phyloP scores from a whole-genome alignment of 2,113 vertebrate genomes.

The Nymphicus hollandicus region DNA sequence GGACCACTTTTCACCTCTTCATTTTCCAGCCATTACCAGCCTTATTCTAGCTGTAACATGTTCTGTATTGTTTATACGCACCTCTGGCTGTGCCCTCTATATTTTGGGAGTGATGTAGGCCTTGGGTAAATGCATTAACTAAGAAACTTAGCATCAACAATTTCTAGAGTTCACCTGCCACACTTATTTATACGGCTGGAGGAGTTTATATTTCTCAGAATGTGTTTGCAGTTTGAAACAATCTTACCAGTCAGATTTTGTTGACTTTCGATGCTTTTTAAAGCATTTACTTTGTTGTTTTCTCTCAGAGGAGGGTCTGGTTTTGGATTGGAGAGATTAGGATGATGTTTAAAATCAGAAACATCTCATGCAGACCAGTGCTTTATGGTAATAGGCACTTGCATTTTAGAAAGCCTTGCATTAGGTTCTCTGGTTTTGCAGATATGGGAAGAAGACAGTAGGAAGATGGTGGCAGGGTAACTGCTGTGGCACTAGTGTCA shows the following conservation, averaged over 20 bases:
- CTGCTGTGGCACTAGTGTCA: too few species aligned
- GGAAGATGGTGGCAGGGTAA: background rate
- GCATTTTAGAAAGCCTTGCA: background rate
- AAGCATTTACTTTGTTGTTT: background rate
- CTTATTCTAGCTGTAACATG: background rate
- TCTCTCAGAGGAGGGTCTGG: background rate
- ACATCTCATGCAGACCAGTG: background rate
- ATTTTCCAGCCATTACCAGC: background rate
- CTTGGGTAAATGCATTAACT: background rate
- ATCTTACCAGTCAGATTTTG: background rate
- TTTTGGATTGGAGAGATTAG: background rate
- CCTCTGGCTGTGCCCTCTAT: background rate
- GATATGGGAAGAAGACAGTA: background rate
- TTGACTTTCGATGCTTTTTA: background rate
- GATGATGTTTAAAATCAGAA: background rate
- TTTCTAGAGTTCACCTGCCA: background rate
- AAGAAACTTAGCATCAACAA: background rate
- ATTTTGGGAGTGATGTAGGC: background rate
- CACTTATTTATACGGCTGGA: background rate
- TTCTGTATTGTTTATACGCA: background rate
- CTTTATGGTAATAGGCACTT: background rate
- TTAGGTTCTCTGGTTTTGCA: background rate
- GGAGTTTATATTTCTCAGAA: background rate
- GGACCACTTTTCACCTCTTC: background rate
- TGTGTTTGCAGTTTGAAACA: background rate